Base-by-base conservation (phyloP, 2,113 vertebrate genomes). In the Tonatia bakeri region DNA sequence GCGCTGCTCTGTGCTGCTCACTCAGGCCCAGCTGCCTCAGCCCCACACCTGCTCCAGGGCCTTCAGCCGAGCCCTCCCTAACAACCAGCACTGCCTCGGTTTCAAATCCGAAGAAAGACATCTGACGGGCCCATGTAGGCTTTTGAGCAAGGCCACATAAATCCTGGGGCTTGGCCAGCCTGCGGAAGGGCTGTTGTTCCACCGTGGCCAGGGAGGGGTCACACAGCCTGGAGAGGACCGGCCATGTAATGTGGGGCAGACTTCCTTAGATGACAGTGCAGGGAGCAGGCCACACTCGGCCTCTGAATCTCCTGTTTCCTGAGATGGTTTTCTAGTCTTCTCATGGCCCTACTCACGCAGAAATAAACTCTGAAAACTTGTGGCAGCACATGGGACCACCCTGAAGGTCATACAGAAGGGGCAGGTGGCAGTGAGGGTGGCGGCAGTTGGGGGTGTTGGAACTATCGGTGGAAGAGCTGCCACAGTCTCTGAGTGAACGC, bases 281-380 rank as follows among this genome's bases (percentile, higher is more conserved):
- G 38, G 6, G 7, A 65, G 12, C 12, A 20, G 13, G 12, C 50
- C 91, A 52, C 2, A 24, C 7, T 10, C 8, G 26, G 28, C 47
- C 69, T 79, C 20, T 50, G 19, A 31, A 36, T 38, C 50, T 28
- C 31, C 59, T 76, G 0, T 26, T 52, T 73, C 73, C 33, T 64
- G 16, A 38, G 22, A 72, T 8, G 0, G 0, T 0, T 54, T 54
- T 65, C 52, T 3, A 69, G n/a, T 31, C 65, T 52, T 61, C 47
- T n/a, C n/a, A 5, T 43, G 36, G 22, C 31, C 12, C 16, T 40
- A 26, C 16, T 14, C 9, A 9, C 40, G 36, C 24, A 72, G 56
- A 84, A 90, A 16, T 82, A 79, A 88, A 54, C 45, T 80, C 85
- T 50, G 52, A 59, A 87, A 54, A 52, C 64, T 12, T 65, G 38